Base-by-base conservation (phyloP, 2,113 vertebrate genomes). In the Oreotrochilus melanogaster region DNA sequence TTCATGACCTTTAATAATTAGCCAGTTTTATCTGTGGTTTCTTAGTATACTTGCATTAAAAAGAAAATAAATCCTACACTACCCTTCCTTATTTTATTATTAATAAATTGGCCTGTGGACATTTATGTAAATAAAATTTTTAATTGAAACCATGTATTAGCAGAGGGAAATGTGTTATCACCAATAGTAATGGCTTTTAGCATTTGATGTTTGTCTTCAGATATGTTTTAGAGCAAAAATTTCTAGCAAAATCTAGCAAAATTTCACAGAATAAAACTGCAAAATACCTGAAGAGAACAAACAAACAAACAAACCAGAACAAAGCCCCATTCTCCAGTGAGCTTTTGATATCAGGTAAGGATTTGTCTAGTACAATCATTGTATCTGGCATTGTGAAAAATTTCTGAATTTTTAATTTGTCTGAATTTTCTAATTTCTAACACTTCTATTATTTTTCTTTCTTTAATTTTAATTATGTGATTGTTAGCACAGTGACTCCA, bases 261-360 rank as follows among this genome's bases (percentile, higher is more conserved):
- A 73, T 66, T 66, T 80, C 64, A 23, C 28, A 69, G 56, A 62
- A 13, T 54, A 80, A 67, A 87, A 22, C 27, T 70, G 30, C 3
- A 61, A 79, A 78, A 78, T 75, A 75, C 9, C 27, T 45, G 23
- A 13, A 53, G 31, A 62, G 72, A 82, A 21, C 12, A 64, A 85
- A 19, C 4, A 54, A 62, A 33, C 1, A 17, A 85, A 19, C 1
- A 17, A 85, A 19, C 4, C 72, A 39, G 21, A 82, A 35, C 62
- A 45, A 43, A 30, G 0, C 0, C 1, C 2, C 7, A 35, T 18
- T 9, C 4, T 54, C 16, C 22, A 27, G 0, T 58, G 15, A 76
- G 9, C 3, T 76, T 80, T 78, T 42, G 37, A 65, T 4, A 75
- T 23, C 18, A 70, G 12, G 0, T 7, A 25, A 51, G 35, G 8